These are phyloP conservation scores for Penaeus monodon DNA, from an alignment of 2,888 invertebrate genomes.

Conservation along the genomic window DNA sequence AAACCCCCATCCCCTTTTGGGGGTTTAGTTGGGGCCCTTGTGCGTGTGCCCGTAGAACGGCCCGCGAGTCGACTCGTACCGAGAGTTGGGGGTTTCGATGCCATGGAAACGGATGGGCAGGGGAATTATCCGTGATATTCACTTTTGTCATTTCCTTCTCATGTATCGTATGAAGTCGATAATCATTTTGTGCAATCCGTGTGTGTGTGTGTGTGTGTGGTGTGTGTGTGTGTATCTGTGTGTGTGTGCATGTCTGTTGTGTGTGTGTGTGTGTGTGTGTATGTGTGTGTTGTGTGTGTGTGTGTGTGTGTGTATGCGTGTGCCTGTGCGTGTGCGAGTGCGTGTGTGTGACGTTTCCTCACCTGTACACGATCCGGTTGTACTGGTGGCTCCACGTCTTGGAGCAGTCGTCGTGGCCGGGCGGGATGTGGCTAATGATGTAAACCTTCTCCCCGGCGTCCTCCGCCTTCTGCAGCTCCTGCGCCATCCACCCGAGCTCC, in stretches of 20 bases:
- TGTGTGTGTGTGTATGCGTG: background rate
- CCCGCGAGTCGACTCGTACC: conserved; percentile 70
- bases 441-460: conserved; percentile 71
- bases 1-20: too few relatives aligned
- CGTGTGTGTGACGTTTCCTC: too few relatives aligned
- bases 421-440: conserved; percentile 73
- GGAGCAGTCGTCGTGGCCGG: conserved; percentile 71
- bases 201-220: conserved; percentile 10
- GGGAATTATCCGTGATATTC: too few relatives aligned
- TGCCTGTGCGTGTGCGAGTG: background rate
- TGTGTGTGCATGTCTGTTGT: too few relatives aligned
- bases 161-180: too few relatives aligned
- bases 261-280: conserved; percentile 8
- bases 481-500: conserved; percentile 72
- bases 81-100: background rate
- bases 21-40: too few relatives aligned
- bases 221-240: too few relatives aligned
- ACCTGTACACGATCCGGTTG: conserved; percentile 67
- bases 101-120: too few relatives aligned
- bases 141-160: too few relatives aligned
- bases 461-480: conserved; percentile 72
- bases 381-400: conserved; percentile 72
- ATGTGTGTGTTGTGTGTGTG: conserved; percentile 2
- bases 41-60: conserved; percentile 72
- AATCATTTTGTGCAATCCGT: background rate